These are phyloP conservation scores for Campylorhamphus procurvoides DNA, from an alignment of 2,113 vertebrate genomes.

Conservation along the genomic window DNA sequence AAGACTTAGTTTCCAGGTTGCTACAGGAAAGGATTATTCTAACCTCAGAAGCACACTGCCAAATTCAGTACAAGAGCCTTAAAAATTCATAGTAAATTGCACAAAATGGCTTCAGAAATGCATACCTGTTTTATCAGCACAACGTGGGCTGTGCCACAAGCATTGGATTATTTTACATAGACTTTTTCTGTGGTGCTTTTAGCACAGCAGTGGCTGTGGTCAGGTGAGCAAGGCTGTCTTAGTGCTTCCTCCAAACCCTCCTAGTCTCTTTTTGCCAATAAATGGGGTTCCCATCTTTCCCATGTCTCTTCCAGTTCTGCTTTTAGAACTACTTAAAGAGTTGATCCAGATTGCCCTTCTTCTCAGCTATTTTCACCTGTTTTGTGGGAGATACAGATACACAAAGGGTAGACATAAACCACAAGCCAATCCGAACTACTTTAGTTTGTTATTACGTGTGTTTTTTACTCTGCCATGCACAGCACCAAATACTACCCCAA, in stretches of 20 bases:
- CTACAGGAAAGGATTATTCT: background rate
- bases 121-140: background rate
- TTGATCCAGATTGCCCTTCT: fast-evolving
- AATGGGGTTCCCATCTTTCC: background rate
- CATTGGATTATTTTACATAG: background rate
- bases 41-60: background rate
- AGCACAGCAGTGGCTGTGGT: background rate
- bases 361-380: background rate
- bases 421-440: background rate
- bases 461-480: background rate
- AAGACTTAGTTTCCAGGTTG: background rate
- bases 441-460: background rate
- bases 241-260: background rate
- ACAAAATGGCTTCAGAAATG: background rate
- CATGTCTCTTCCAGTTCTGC: background rate
- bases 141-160: fast-evolving
- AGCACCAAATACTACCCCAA: background rate
- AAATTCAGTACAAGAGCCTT: background rate
- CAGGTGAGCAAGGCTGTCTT: background rate
- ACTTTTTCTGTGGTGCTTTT: background rate
- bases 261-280: background rate
- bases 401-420: background rate
- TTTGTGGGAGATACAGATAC: background rate
- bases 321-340: background rate
- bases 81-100: background rate